Evolutionary conservation across 23 tunicate genomes (phyloP), one percentile per base, ranked within the genome.

Genomic region (Phallusia fumigata): DNA sequence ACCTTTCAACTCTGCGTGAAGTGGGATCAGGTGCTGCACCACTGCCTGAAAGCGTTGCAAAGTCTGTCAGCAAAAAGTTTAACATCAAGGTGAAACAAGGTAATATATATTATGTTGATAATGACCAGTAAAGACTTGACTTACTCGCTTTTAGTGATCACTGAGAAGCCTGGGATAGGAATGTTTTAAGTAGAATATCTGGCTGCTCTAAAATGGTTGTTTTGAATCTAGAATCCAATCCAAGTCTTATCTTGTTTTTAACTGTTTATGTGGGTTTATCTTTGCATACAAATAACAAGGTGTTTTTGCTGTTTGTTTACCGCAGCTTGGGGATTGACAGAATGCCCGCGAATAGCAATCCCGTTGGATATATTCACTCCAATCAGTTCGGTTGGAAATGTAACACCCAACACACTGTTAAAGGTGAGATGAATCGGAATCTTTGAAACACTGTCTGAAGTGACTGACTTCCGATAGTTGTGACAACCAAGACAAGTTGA

Each of bases 51-150:
- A 58, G 69, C 13, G 69, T 58, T 1, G 69, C 69, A 24, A 58
- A 58, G 28, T 58, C 69, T 58, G 69, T 58, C 2, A 16, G 28
- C 28, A 22, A 24, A 24, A 58, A 58, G 28, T 58, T 58, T 6
- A 58, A 58, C 69, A 58, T 58, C 69, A 58, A 58, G 13, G 69
- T 58, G 69, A 58, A 58, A 8, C 69, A 58, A 58, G 69, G 69
- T 24, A n/a, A n/a, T n/a, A n/a, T n/a, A n/a, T n/a, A n/a, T n/a
- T n/a, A n/a, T n/a, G n/a, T n/a, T n/a, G n/a, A n/a, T n/a, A n/a
- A n/a, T n/a, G n/a, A n/a, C n/a, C n/a, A n/a, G n/a, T n/a, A n/a
- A n/a, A n/a, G n/a, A n/a, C n/a, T n/a, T n/a, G n/a, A n/a, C n/a
- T n/a, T n/a, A n/a, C n/a, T n/a, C n/a, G n/a, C n/a, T n/a, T n/a